A percentile compares a stretch with the other conserved stretches of the same genome.
Evolutionary conservation across 2,113 vertebrate genomes (phyloP).

Genomic region (Serilophus lunatus): DNA sequence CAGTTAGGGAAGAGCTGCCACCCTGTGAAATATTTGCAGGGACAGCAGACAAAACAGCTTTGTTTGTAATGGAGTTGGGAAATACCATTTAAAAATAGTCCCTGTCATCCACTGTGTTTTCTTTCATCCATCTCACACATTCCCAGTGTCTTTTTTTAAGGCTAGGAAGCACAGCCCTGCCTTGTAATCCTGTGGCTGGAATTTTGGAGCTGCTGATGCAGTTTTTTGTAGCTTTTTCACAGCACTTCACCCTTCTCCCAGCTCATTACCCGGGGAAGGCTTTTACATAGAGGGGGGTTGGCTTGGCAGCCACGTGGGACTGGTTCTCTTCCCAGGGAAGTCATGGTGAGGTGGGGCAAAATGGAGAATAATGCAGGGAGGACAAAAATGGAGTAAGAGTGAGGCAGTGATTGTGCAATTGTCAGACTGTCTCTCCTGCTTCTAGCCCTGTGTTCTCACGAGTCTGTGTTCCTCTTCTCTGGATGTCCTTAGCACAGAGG

Average conservation of each 20-base stretch:
- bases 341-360: neutral
- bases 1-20: neutral
- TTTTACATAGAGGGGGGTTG: neutral
- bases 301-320: neutral
- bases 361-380: neutral
- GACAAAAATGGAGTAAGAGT: neutral
- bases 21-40: neutral
- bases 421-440: neutral
- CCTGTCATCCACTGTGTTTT: neutral
- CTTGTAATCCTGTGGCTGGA: neutral
- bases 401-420: neutral
- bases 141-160: neutral
- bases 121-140: neutral
- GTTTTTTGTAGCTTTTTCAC: neutral
- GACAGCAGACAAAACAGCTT: neutral
- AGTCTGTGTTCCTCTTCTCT: neutral
- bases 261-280: neutral
- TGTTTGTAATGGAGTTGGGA: neutral
- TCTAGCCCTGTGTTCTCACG: neutral
- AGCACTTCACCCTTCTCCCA: neutral
- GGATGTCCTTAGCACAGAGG: neutral
- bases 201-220: neutral
- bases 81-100: slow-evolving; percentile 11
- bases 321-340: neutral
- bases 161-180: neutral